Evolutionary conservation across 2,888 invertebrate species (phyloP), one percentile per base, ranked within the genome.

Genomic region (Antheraea assamensis): DNA sequence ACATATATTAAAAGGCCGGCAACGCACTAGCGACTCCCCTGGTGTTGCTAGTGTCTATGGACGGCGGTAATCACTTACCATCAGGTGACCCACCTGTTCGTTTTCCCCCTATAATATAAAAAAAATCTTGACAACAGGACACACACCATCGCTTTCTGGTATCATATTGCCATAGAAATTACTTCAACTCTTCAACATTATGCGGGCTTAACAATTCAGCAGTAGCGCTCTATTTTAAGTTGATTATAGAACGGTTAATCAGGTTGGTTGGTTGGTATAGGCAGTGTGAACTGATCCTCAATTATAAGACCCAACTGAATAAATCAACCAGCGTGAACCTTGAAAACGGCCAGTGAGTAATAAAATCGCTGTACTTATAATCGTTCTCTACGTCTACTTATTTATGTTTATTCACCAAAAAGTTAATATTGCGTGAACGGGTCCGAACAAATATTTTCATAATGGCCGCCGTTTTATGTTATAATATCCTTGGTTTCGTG

Each of bases 341-440:
- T 17, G 61, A 64, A 64, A 27, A 24, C 2, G 13, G 24, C 10
- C 24, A 24, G 2, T 58, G 24, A 24, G 58, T 24, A 58, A 58
- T 58, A 42, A 55, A 61, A 35, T 42, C 30, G 42, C 27, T 3
- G 31, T 49, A 64, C 42, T 31, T n/a, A n/a, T n/a, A n/a, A n/a
- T n/a, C n/a, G 27, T 47, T 64, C 64, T 72, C 27, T 58, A 5
- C 24, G 64, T 64, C 21, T 24, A 35, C 35, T 68, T 68, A 68
- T 68, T 68, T 68, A n/a, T 35, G 68, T 68, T 35, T 68, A 21
- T 21, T 21, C 21, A 8, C 68, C 10, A 10, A 68, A n/a, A 35
- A 35, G 68, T 68, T 68, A 35, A 68, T 68, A 68, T 68, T 68
- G 68, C 68, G 68, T 35, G 19, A 68, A 68, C n/a, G 68, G 68